Percentiles rank a stretch among this genome's conserved stretches.
Evolutionary conservation across 2,888 invertebrate genomes (phyloP).

Genomic region (Drosophila atripex): DNA sequence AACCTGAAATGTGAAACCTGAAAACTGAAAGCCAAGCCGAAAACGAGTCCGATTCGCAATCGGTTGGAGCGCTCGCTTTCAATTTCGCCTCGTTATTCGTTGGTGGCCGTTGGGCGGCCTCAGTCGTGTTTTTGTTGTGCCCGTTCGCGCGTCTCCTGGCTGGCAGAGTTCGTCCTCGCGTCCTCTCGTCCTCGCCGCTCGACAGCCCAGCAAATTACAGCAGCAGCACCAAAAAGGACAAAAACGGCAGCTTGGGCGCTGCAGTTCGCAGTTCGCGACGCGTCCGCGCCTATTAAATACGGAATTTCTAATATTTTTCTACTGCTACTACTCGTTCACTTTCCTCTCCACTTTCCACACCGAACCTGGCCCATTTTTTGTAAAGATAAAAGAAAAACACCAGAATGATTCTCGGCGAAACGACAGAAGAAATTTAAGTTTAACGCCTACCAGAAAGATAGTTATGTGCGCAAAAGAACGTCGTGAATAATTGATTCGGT

Average conservation of each 20-base stretch:
- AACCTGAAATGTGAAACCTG: conserved; percentile 52
- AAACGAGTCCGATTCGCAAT: conserved; percentile 45
- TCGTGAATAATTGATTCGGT: conserved; percentile 52
- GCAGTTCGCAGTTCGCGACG: conserved; percentile 60
- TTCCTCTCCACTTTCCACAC: not conserved
- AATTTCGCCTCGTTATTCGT: conserved; percentile 70
- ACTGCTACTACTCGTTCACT: conserved; percentile 48
- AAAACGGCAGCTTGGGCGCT: conserved; percentile 42
- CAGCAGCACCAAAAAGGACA: conserved; percentile 53
- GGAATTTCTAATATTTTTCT: conserved; percentile 69
- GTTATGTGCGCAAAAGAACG: conserved; percentile 58
- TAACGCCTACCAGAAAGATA: conserved; percentile 54
- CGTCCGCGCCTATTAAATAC: conserved; percentile 42
- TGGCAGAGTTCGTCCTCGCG: conserved; percentile 51
- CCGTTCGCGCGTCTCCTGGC: conserved; percentile 76
- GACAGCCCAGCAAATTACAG: conserved; percentile 30
- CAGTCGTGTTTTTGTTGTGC: conserved; percentile 82
- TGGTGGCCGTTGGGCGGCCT: conserved; percentile 74
- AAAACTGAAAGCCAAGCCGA: conserved; percentile 25
- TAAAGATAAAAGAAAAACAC: conserved; percentile 21
- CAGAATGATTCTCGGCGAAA: conserved; percentile 2
- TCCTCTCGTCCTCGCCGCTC: conserved; percentile 30
- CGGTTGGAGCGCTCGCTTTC: conserved; percentile 58
- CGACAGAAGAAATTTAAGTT: conserved; percentile 35
- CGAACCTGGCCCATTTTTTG: not conserved